Evolutionary conservation across 2,888 invertebrate genomes (phyloP).

Genomic region (Polydrusus tereticollis): DNA sequence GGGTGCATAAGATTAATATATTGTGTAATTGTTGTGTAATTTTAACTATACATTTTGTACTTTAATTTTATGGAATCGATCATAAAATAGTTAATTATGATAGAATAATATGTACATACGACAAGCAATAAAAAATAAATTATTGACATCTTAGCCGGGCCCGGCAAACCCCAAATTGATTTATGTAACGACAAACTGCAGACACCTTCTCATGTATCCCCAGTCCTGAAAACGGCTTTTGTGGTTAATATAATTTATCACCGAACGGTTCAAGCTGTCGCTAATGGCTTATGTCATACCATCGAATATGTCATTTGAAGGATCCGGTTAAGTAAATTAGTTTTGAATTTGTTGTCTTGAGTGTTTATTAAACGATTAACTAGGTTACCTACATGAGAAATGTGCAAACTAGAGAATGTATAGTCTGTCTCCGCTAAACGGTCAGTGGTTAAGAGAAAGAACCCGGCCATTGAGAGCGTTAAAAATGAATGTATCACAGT

Average conservation of each 20-base stretch:
- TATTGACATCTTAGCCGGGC: background rate
- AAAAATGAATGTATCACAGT: too few species aligned
- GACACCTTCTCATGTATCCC: background rate
- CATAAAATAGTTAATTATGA: background rate
- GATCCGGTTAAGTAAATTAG: background rate
- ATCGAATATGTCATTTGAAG: background rate
- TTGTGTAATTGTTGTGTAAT: too few species aligned
- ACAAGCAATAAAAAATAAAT: slow-evolving; percentile 2
- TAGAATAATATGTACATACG: background rate
- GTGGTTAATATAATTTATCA: slow-evolving; percentile 12
- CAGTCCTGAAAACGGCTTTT: slow-evolving; percentile 3
- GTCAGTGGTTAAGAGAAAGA: too few species aligned
- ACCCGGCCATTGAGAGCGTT: too few species aligned
- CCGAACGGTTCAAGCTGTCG: slow-evolving; percentile 1
- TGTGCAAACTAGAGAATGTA: too few species aligned
- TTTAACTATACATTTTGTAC: too few species aligned
- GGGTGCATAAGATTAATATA: too few species aligned
- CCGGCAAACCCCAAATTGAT: background rate
- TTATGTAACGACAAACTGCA: slow-evolving; percentile 1
- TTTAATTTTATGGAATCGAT: background rate
- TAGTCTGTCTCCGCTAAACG: too few species aligned
- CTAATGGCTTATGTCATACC: slow-evolving; percentile 12
- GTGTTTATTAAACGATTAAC: background rate
- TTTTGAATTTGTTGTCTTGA: background rate
- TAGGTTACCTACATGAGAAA: background rate